Base-by-base conservation (phyloP, 1,140 invertebrate genomes). In the Stegodyphus dumicola region DNA sequence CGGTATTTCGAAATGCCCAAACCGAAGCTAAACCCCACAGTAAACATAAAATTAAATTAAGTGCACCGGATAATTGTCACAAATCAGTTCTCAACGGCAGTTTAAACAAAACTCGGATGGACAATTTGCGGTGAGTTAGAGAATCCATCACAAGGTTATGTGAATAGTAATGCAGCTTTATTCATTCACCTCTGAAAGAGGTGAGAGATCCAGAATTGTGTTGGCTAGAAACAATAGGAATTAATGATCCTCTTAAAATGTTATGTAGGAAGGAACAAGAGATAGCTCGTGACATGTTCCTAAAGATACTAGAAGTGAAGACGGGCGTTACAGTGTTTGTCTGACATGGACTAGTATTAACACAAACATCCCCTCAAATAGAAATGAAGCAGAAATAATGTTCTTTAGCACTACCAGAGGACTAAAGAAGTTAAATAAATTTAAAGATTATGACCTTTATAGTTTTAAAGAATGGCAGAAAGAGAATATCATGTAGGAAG, bases 401-500 rank as follows among this genome's bases (percentile, higher is more conserved):
- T 67, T 15, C 0, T 18, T 2, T 67, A 67, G 13, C 17, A 67
- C 65, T 17, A 67, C 65, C 15, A 15, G 17, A 18, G 6, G 17
- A 67, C 65, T 67, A 17, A 67, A 1, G 13, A 67, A 67, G n/a
- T 15, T 17, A 67, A 18, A 18, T 67, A 15, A 18, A 17, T 67
- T 67, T 17, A 5, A 15, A 17, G 65, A 67, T 67, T 67, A 67
- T 67, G 65, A 67, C 2, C 13, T n/a, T n/a, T n/a, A n/a, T 17
- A 17, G 65, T 15, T 67, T 67, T 67, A 67, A 17, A 18, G 6
- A 67, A 67, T 67, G 65, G 65, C 65, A 17, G 15, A 67, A 67
- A 15, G 65, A 67, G n/a, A 67, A 67, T 67, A 67, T 67, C 65
- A 67, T 67, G 2, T 2, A 67, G 17, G 65, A 67, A 67, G 65